These are phyloP conservation scores for Oligia strigilis DNA, from an alignment of 2,888 invertebrate species.

Conservation along the genomic window DNA sequence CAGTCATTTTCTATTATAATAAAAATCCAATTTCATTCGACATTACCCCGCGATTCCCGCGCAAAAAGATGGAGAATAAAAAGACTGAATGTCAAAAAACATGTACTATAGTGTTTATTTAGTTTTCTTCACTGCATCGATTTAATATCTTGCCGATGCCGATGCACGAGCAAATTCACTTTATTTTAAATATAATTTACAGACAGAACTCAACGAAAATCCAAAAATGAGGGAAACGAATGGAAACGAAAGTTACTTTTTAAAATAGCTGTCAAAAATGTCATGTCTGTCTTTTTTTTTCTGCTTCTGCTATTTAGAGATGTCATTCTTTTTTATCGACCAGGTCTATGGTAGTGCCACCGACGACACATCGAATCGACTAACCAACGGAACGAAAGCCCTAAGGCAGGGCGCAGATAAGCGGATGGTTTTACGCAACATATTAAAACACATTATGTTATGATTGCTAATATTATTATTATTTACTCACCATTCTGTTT, in stretches of 20 bases:
- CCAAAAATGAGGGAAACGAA: slow-evolving; percentile 58
- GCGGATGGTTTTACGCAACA: neutral
- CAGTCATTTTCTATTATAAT: slow-evolving; percentile 81
- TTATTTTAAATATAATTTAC: slow-evolving; percentile 44
- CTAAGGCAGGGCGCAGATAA: neutral
- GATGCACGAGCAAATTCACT: slow-evolving; percentile 21
- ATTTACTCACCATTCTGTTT: neutral
- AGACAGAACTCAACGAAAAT: slow-evolving; percentile 48
- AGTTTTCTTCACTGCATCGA: slow-evolving; percentile 14
- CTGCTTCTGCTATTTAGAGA: neutral
- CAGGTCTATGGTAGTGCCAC: neutral
- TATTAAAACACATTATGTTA: no score
- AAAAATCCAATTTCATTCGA: slow-evolving; percentile 56
- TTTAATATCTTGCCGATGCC: slow-evolving; percentile 4
- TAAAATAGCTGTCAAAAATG: slow-evolving; percentile 57
- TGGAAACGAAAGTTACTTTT: slow-evolving; percentile 61
- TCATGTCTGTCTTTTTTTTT: neutral
- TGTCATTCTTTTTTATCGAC: neutral
- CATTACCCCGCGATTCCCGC: slow-evolving; percentile 67
- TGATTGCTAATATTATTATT: neutral
- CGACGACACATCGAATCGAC: slow-evolving; percentile 5
- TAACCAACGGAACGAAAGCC: neutral
- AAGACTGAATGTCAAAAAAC: slow-evolving; percentile 13
- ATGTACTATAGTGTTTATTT: slow-evolving; percentile 1
- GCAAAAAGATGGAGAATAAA: slow-evolving; percentile 62